phyloP scores from a whole-genome alignment of 1,140 invertebrate species.

The Drosophila nasuta region DNA sequence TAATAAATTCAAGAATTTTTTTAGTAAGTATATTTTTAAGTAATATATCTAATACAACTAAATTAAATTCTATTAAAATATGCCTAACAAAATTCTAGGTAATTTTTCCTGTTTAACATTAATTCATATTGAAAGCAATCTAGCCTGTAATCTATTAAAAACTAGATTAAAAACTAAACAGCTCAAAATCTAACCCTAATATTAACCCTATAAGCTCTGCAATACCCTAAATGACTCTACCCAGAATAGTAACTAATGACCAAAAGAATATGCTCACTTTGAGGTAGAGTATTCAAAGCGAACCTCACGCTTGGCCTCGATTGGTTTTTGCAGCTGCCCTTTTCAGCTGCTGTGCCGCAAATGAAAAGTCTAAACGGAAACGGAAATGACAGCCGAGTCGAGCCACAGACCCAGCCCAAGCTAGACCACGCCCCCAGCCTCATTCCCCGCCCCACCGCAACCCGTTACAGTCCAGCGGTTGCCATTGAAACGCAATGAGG shows the following conservation, averaged over 20 bases:
- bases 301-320: slow-evolving; percentile 15
- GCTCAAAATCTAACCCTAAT: too few relatives aligned
- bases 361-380: slow-evolving; percentile 52
- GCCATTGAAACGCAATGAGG: slow-evolving; percentile 54
- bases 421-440: neutral
- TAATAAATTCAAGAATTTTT: too few relatives aligned
- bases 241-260: neutral
- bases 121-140: too few relatives aligned
- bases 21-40: too few relatives aligned
- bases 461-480: slow-evolving; percentile 39
- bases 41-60: too few relatives aligned
- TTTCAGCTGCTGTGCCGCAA: slow-evolving; percentile 31
- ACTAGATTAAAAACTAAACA: too few relatives aligned
- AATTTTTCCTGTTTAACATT: too few relatives aligned
- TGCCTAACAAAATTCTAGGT: too few relatives aligned
- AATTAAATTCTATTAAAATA: too few relatives aligned
- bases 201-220: too few relatives aligned
- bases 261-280: neutral
- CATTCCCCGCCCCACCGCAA: neutral
- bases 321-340: slow-evolving; percentile 37
- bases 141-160: too few relatives aligned
- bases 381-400: slow-evolving; percentile 46
- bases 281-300: neutral
- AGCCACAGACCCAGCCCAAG: slow-evolving; percentile 10
- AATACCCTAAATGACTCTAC: too few relatives aligned